Base-by-base conservation (phyloP, 2,113 vertebrate species). In the Bothrops jararaca region DNA sequence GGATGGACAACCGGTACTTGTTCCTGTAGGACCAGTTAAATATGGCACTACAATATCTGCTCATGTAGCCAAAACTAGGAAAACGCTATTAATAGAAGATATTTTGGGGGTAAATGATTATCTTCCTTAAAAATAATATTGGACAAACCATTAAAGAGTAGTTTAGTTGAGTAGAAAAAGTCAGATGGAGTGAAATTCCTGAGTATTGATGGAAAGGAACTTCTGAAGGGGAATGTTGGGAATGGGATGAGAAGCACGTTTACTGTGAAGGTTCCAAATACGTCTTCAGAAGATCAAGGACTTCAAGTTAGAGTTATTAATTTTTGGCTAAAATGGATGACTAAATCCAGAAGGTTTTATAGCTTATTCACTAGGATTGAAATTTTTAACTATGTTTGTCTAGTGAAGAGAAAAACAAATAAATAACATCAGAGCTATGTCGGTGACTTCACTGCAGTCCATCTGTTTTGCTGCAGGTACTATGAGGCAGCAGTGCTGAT, bases 31-130 rank as follows among this genome's bases (percentile, higher is more conserved):
- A 87, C 99, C 99, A 93, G 98, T 99, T 60, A 97, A 98, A 64
- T 98, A 98, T 95, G 99, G 99, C 94, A 99, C 99, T 92, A 99
- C 99, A 93, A 97, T 99, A 95, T 98, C 99, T 95, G 99, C 99
- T 94, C 98, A 99, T 64, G 99, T 99, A 97, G 99, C 99, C 98
- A 99, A 99, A 98, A 98, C 98, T 95, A 98, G 98, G 95, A 99
- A 98, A 97, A 99, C 99, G 3, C 94, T 99, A 95, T 98, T 99
- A 54, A 98, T 99, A 93, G 99, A 99, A 94, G 99, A 99, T 98
- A 98, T 99, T 96, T 97, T 98, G 90, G 99, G 98, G 98, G 99
- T 99, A 97, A 98, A 93, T 94, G 39, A 0, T 54, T 93, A 94
- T 94, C 8, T 87, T 15, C 90, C 93, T 58, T 87, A 45, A 54